phyloP scores from a whole-genome alignment of 1,140 invertebrate genomes.

The Agrypnia vestita region DNA sequence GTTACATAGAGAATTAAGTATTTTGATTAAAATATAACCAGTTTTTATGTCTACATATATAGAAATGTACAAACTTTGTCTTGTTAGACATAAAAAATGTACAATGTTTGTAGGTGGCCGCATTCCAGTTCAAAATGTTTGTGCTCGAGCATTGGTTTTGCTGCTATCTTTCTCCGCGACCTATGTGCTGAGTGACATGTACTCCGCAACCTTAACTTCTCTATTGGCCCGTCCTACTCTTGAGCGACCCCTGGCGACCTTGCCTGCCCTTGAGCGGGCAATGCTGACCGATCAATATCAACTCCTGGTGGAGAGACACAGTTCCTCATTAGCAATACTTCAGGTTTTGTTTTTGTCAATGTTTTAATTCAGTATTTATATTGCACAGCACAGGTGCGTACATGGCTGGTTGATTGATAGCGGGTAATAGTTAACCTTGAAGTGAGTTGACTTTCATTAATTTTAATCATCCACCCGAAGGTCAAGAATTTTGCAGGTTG shows the following conservation, averaged over 20 bases:
- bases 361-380: background rate
- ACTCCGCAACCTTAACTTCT: constrained; percentile 82
- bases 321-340: constrained; percentile 79
- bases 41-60: no score
- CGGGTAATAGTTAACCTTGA: no score
- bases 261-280: constrained; percentile 75
- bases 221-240: constrained; percentile 78
- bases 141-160: constrained; percentile 76
- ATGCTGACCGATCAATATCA: constrained; percentile 77
- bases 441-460: no score
- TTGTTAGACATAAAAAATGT: background rate
- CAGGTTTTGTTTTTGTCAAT: constrained; percentile 69
- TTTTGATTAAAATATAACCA: no score
- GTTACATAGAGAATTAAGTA: no score
- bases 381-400: no score
- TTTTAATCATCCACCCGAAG: no score
- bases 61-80: no score
- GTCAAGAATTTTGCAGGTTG: no score
- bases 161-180: constrained; percentile 79
- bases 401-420: no score
- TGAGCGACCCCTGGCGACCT: constrained; percentile 76
- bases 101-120: constrained; percentile 68
- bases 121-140: constrained; percentile 74
- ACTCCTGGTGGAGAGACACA: constrained; percentile 79
- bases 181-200: constrained; percentile 82